Evolutionary conservation across 2,113 vertebrate genomes (phyloP).

Genomic region (Ciconia boyciana): DNA sequence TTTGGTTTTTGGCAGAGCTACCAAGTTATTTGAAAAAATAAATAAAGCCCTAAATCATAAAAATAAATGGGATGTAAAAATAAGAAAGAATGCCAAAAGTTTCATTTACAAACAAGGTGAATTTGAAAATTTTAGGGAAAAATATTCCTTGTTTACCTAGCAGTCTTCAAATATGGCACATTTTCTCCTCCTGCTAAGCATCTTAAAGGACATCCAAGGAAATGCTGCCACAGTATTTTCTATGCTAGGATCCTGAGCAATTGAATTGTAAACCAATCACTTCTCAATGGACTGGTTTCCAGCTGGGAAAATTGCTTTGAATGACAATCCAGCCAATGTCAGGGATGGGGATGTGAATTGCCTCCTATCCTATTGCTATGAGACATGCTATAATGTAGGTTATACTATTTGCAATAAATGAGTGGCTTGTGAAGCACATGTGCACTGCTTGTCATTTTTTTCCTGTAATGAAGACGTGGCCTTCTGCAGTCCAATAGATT

Average conservation of each 20-base stretch:
- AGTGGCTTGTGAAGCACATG: neutral
- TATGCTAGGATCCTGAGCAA: neutral
- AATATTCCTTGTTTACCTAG: neutral
- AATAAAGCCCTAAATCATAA: neutral
- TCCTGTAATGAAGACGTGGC: neutral
- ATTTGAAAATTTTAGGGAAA: neutral
- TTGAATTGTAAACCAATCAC: neutral
- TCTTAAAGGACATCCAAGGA: neutral
- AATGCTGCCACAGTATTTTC: neutral
- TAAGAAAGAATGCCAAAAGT: neutral
- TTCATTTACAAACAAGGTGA: neutral
- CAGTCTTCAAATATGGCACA: neutral
- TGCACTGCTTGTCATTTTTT: neutral
- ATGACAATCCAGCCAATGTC: neutral
- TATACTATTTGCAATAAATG: neutral
- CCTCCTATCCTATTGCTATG: neutral
- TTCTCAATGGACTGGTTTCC: neutral
- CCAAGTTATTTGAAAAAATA: neutral
- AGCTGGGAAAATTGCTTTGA: neutral
- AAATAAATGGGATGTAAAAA: slow-evolving; percentile 20
- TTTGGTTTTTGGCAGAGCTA: slow-evolving; percentile 7
- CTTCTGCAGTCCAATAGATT: neutral
- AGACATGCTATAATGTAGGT: neutral
- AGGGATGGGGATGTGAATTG: neutral
- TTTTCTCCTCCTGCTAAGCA: neutral